phyloP scores from a whole-genome alignment of 2,888 invertebrate genomes.

The Drosophila prolongata region DNA sequence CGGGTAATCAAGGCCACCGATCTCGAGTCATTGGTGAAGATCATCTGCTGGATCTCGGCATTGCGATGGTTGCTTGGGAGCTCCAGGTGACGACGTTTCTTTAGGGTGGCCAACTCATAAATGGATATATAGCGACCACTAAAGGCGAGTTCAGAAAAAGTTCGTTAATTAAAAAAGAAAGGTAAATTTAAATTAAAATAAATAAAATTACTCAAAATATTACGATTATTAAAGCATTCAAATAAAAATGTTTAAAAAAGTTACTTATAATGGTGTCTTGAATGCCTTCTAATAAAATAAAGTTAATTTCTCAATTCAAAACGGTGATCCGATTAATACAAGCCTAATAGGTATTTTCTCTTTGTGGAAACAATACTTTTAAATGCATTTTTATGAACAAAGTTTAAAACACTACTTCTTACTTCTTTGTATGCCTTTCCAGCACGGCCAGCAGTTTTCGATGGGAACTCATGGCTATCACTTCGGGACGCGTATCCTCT shows the following conservation, averaged over 20 bases:
- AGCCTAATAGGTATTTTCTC: no score
- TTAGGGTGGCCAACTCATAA: constrained; percentile 89
- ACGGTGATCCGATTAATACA: no score
- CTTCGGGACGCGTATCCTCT: constrained; percentile 76
- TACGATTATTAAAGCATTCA: no score
- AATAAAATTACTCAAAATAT: no score
- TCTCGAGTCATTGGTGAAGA: constrained; percentile 91
- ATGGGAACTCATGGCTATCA: constrained; percentile 81
- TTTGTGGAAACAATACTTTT: no score
- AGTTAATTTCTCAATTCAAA: no score
- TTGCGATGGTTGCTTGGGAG: constrained; percentile 86
- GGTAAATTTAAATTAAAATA: no score
- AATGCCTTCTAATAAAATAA: no score
- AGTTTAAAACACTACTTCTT: constrained; percentile 1
- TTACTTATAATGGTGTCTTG: no score
- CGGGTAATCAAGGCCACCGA: constrained; percentile 92
- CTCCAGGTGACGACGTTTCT: constrained; percentile 88
- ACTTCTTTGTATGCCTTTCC: constrained; percentile 75
- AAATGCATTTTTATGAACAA: no score
- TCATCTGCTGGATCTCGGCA: constrained; percentile 62
- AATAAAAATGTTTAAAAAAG: no score
- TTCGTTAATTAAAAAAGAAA: not conserved
- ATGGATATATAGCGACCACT: constrained; percentile 83
- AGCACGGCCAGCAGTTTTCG: constrained; percentile 82
- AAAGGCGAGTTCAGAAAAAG: not conserved